These are phyloP conservation scores for Artemia sp. DNA, from an alignment of 2,888 invertebrate species.

Conservation along the genomic window DNA sequence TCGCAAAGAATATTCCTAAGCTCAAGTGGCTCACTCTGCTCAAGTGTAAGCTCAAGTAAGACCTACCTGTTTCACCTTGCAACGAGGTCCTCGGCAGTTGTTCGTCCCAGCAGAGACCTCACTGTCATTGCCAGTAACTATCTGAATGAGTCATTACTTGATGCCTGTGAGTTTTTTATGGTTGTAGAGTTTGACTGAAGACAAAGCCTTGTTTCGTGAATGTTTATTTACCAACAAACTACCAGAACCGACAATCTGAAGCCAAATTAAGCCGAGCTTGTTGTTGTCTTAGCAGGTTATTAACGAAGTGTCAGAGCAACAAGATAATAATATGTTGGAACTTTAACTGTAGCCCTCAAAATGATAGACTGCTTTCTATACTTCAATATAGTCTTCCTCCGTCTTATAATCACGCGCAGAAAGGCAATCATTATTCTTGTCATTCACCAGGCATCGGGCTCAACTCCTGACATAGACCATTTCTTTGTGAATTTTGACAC, in stretches of 20 bases:
- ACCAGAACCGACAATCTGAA: background rate
- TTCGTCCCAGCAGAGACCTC: background rate
- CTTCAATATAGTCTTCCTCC: background rate
- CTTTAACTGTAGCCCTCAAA: background rate
- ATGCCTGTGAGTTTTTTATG: no score
- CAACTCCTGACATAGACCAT: background rate
- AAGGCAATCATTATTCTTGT: background rate
- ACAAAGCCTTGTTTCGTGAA: background rate
- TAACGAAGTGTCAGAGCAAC: no score
- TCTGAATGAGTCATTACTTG: background rate
- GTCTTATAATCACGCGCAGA: background rate
- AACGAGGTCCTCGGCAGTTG: background rate
- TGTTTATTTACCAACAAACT: background rate
- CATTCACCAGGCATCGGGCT: background rate
- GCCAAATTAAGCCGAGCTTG: constrained; percentile 3
- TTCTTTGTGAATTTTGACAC: background rate
- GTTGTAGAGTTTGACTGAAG: no score
- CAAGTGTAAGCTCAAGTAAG: no score
- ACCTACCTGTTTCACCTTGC: background rate
- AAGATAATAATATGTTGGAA: background rate
- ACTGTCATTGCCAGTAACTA: background rate
- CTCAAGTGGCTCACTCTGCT: background rate
- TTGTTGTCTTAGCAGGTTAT: no score
- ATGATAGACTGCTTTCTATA: no score
- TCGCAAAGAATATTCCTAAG: background rate